A percentile compares a stretch with the other conserved stretches of the same genome.
Conservation (phyloP, 2,797 vertebrate species). For the Chaetophractus vellerosus region DNA sequence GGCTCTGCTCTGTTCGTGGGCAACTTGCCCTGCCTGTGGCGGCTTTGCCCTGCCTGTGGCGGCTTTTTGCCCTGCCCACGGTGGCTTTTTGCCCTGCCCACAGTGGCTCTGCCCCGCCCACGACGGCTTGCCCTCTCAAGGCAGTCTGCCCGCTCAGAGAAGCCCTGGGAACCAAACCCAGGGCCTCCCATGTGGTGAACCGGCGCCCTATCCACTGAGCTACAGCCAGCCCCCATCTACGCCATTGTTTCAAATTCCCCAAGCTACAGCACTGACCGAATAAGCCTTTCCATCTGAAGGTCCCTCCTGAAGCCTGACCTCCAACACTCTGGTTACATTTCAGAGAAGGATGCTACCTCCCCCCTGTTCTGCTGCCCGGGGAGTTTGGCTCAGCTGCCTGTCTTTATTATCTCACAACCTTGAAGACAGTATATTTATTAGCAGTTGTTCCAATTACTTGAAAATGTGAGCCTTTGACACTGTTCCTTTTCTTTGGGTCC, state of each 20-base stretch:
- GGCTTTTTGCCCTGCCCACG: too few relatives aligned
- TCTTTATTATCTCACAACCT: not conserved
- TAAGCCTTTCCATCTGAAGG: not conserved
- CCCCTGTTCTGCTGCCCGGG: not conserved
- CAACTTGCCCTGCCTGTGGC: too few relatives aligned
- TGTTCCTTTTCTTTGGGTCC: not conserved
- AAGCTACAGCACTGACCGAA: not conserved
- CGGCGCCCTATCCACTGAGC: too few relatives aligned
- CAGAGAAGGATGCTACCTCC: slow-evolving; percentile 46
- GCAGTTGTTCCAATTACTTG: slow-evolving; percentile 7
- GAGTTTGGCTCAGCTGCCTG: not conserved
- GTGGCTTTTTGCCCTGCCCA: too few relatives aligned
- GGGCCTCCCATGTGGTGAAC: too few relatives aligned
- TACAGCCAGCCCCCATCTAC: too few relatives aligned
- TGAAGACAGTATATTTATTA: not conserved
- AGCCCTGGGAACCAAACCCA: too few relatives aligned
- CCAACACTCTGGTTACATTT: not conserved
- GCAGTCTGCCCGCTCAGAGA: too few relatives aligned
- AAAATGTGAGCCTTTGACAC: not conserved
- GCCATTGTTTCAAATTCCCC: slow-evolving; percentile 20
- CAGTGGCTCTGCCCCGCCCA: too few relatives aligned
- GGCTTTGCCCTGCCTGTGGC: too few relatives aligned
- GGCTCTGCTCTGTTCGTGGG: too few relatives aligned
- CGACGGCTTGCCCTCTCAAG: too few relatives aligned
- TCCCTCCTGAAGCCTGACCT: not conserved